These are phyloP conservation scores for Norana najaformis DNA, from an alignment of 2,888 invertebrate species.

Conservation along the genomic window DNA sequence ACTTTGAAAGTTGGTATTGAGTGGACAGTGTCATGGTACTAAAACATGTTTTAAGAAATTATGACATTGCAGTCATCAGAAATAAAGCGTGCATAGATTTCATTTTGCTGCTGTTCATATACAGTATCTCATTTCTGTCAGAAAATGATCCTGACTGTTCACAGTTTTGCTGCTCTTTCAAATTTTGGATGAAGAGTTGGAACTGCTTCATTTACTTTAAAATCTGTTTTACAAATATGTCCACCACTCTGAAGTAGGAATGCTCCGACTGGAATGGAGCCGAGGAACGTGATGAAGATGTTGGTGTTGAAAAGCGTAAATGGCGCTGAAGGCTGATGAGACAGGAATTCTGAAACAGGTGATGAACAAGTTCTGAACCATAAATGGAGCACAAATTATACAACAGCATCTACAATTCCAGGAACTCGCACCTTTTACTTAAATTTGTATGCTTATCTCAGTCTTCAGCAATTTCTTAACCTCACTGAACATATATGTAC, in stretches of 20 bases:
- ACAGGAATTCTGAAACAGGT: slow-evolving; percentile 55
- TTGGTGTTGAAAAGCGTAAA: slow-evolving; percentile 45
- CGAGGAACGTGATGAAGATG: slow-evolving; percentile 50
- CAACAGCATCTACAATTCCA: no score
- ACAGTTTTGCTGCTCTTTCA: background rate
- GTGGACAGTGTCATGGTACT: slow-evolving; percentile 9
- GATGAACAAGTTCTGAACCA: background rate
- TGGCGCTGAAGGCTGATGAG: slow-evolving; percentile 54
- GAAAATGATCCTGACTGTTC: no score
- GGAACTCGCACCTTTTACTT: no score
- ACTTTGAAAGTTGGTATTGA: background rate
- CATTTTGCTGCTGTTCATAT: no score
- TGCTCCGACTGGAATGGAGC: slow-evolving; percentile 50
- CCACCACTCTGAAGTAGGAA: slow-evolving; percentile 55
- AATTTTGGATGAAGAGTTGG: background rate
- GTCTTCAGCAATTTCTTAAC: no score
- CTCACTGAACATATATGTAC: no score
- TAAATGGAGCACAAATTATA: background rate
- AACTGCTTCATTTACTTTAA: slow-evolving; percentile 36
- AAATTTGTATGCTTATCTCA: no score
- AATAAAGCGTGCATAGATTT: no score
- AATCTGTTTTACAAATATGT: slow-evolving; percentile 56
- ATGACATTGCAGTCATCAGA: no score
- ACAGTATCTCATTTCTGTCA: no score
- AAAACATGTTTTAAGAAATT: background rate